Base-by-base conservation (phyloP, 2,113 vertebrate genomes). In the Rallus limicola region DNA sequence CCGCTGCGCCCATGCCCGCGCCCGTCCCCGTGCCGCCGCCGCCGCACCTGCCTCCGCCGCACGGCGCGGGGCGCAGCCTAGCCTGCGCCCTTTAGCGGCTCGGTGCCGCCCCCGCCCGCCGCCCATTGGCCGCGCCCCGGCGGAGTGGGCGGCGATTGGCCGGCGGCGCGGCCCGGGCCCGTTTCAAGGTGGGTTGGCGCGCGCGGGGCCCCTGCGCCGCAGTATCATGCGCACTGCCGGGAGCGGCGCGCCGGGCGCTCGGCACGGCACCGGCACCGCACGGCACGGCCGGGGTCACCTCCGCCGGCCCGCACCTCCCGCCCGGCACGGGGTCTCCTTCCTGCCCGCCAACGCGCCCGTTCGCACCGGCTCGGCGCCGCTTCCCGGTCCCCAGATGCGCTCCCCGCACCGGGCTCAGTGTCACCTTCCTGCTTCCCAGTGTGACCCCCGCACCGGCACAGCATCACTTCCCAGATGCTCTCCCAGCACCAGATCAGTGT, bases 171-270 rank as follows among this genome's bases (percentile, higher is more conserved):
- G 94, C 85, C 81, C 94, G 97, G 55, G 85, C 97, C 96, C 96
- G 98, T 98, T 98, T 99, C 99, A 99, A 99, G 99, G 98, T 99
- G 98, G 99, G 99, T 99, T 99, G 99, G 98, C 98, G 98, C 98
- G 99, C 98, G 98, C 98, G 97, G 97, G 97, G 98, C 98, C 97
- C 98, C 97, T 6, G 98, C 98, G 98, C 99, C 99, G 99, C 99
- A 99, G 99, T 99, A 99, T 99, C 99, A 99, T 99, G 99, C 99
- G 99, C 99, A 99, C 97, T 99, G 98, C 98, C 97, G 92, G 78
- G 91, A 95, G 91, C 93, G 85, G 77, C 90, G 88, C 81, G 84
- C 76, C 70, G 60, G 59, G 94, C 69, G 29, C 21, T 13, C 50
- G 50, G 50, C 21, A 50, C 50, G 48, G 48, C 20, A 23, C 67